These are phyloP conservation scores for Petrolisthes cinctipes DNA, from an alignment of 2,888 invertebrate species.

Conservation along the genomic window DNA sequence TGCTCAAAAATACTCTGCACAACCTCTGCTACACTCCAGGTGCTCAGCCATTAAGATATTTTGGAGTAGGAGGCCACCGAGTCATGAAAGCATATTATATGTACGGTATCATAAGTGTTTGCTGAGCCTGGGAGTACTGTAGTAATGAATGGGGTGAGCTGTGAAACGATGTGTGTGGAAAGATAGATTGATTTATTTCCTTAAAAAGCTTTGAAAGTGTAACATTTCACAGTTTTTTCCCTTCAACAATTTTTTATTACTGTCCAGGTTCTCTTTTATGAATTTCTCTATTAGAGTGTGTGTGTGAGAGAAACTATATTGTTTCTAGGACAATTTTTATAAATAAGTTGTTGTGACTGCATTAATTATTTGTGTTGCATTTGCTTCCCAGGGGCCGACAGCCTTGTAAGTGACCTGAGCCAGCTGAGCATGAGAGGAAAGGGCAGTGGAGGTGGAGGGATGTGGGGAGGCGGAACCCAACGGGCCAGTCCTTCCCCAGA, in stretches of 20 bases:
- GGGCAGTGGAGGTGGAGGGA: slow-evolving; percentile 7
- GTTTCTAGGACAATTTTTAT: too few relatives aligned
- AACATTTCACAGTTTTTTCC: too few relatives aligned
- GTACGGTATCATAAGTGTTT: background rate
- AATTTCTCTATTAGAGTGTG: too few relatives aligned
- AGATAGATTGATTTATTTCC: too few relatives aligned
- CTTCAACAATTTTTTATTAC: too few relatives aligned
- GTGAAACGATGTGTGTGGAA: too few relatives aligned
- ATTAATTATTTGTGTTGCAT: background rate
- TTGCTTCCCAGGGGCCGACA: slow-evolving; percentile 15
- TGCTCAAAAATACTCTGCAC: slow-evolving; percentile 46
- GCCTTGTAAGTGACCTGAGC: slow-evolving; percentile 18
- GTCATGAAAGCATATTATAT: background rate
- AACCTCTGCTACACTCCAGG: slow-evolving; percentile 42
- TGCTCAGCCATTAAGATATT: background rate
- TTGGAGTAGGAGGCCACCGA: background rate
- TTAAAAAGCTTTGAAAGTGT: too few relatives aligned
- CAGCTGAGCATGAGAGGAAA: slow-evolving; percentile 30
- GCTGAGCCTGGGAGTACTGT: too few relatives aligned
- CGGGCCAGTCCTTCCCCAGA: background rate
- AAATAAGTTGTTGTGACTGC: too few relatives aligned
- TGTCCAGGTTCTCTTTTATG: too few relatives aligned
- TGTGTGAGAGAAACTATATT: too few relatives aligned
- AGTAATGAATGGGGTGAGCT: too few relatives aligned
- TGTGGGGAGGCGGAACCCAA: background rate